Evolutionary conservation across 2,888 invertebrate species (phyloP).

Genomic region (Plebejus anna): DNA sequence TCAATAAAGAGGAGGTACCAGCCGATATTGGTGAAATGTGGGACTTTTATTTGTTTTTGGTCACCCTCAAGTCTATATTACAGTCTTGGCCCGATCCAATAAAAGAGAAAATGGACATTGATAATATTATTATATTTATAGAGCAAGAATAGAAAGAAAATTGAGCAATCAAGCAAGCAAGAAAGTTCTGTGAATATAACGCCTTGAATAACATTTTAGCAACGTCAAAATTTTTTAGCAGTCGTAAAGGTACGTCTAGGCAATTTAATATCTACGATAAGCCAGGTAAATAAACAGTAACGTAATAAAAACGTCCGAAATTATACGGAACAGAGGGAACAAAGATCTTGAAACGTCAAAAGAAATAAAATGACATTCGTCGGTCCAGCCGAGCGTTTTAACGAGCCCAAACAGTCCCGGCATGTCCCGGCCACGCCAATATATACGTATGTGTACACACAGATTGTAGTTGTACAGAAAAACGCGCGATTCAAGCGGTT

Average conservation of each 20-base stretch:
- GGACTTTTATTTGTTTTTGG: constrained; percentile 8
- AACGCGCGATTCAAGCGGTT: neutral
- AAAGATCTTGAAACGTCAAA: constrained; percentile 37
- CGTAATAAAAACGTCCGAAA: constrained; percentile 19
- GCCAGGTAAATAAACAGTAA: constrained; percentile 18
- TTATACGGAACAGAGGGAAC: neutral
- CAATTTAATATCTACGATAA: constrained; percentile 1
- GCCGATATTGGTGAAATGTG: constrained; percentile 13
- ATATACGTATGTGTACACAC: constrained; percentile 34
- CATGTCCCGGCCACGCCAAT: constrained; percentile 43
- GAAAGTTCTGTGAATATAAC: too few species aligned
- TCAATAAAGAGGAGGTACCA: neutral
- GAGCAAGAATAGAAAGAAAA: neutral
- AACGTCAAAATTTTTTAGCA: too few species aligned
- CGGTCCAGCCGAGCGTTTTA: constrained; percentile 40
- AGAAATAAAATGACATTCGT: constrained; percentile 38
- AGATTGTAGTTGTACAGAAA: neutral
- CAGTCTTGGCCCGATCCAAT: neutral
- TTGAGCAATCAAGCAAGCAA: neutral
- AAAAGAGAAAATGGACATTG: neutral
- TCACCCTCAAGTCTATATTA: neutral
- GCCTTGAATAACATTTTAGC: too few species aligned
- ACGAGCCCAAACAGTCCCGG: constrained; percentile 42
- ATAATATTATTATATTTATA: neutral
- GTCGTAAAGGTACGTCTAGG: neutral